Percentiles rank a stretch among this genome's conserved stretches.
These are phyloP conservation scores for Pachypanchax playfairii DNA, from an alignment of 2,113 vertebrate species.

Conservation along the genomic window DNA sequence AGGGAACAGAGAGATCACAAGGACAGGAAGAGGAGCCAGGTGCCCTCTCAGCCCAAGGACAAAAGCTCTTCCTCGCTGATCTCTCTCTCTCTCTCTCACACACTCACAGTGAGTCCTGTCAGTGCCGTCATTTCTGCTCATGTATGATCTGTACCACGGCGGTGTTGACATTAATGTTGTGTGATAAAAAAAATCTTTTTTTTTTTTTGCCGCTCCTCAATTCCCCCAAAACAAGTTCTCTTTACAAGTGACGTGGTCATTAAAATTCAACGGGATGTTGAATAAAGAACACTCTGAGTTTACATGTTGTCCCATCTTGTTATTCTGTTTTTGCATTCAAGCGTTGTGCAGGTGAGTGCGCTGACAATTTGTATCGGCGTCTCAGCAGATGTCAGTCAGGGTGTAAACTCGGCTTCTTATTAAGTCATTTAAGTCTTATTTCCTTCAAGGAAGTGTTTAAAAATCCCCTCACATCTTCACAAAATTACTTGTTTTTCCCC, in stretches of 20 bases:
- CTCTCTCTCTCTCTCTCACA: slow-evolving; percentile 50
- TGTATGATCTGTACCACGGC: slow-evolving; percentile 59
- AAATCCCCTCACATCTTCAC: not conserved
- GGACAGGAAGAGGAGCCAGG: slow-evolving; percentile 76
- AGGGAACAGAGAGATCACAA: slow-evolving; percentile 77
- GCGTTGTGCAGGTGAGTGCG: slow-evolving; percentile 46
- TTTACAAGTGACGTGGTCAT: slow-evolving; percentile 61
- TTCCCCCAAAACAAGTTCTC: slow-evolving; percentile 63
- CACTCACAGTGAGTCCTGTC: slow-evolving; percentile 58
- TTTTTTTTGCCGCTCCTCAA: slow-evolving; percentile 19
- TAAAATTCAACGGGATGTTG: slow-evolving; percentile 75
- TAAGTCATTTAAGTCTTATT: slow-evolving; percentile 22
- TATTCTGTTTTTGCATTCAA: slow-evolving; percentile 68
- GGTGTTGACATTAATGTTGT: slow-evolving; percentile 63
- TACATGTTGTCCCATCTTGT: slow-evolving; percentile 72
- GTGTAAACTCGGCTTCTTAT: slow-evolving; percentile 27
- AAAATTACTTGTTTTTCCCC: not conserved
- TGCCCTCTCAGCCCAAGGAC: slow-evolving; percentile 81
- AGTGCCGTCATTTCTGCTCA: slow-evolving; percentile 62
- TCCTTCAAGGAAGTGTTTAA: not conserved
- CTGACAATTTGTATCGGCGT: slow-evolving; percentile 57
- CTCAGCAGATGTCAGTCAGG: slow-evolving; percentile 62
- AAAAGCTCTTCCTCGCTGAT: slow-evolving; percentile 78
- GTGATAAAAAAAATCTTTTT: slow-evolving; percentile 47
- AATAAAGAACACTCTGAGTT: slow-evolving; percentile 78